Conservation (phyloP, 2,797 vertebrate species). For the Hybognathus amarus region DNA sequence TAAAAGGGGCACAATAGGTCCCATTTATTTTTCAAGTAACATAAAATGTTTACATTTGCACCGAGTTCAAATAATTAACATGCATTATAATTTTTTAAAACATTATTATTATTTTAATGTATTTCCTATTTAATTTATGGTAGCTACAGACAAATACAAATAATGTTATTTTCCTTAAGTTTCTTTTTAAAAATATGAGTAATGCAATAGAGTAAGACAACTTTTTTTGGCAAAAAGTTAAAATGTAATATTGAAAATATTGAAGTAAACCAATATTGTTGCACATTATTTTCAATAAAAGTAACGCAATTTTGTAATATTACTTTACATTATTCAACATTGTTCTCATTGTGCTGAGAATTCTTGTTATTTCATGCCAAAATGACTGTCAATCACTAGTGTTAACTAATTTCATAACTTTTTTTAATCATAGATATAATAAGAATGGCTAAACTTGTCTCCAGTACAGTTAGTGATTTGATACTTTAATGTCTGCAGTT, state of each 20-base stretch:
- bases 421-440: not conserved
- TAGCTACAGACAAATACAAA: not conserved
- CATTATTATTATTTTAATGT: not conserved
- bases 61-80: not conserved
- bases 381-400: not conserved
- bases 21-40: not conserved
- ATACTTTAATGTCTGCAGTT: slow-evolving; percentile 68
- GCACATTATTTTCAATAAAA: not conserved
- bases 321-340: not conserved
- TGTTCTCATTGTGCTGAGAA: not conserved
- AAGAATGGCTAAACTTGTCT: not conserved
- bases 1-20: too few relatives aligned
- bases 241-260: not conserved
- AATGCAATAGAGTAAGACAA: not conserved
- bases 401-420: not conserved
- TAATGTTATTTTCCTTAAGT: not conserved
- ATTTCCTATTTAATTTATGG: not conserved
- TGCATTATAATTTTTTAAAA: not conserved
- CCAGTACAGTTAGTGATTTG: slow-evolving; percentile 45
- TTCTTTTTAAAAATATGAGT: not conserved
- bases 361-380: slow-evolving; percentile 15
- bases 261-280: not conserved
- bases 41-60: not conserved
- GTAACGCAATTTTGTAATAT: not conserved
- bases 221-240: not conserved